Percentiles rank a stretch among this genome's conserved stretches.
Conservation (phyloP, 2,888 invertebrate species). For the Ametastegia equiseti region DNA sequence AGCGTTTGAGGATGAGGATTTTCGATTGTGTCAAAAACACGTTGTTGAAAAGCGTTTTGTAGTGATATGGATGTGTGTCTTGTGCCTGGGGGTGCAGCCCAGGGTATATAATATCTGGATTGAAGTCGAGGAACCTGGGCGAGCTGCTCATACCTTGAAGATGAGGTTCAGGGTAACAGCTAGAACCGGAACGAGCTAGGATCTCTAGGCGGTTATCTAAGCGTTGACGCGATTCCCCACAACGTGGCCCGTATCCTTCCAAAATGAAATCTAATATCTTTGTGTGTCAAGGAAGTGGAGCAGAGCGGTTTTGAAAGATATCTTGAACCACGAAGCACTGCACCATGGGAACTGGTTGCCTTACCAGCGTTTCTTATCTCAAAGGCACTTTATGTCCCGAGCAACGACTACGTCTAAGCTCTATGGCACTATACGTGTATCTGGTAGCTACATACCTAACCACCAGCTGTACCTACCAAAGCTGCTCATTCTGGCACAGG, state of each 20-base stretch:
- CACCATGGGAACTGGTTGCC: not conserved
- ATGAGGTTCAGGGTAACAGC: not conserved
- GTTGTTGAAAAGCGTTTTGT: too few relatives aligned
- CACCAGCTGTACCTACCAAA: not conserved
- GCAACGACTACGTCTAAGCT: conserved; percentile 21
- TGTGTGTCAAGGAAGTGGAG: conserved; percentile 32
- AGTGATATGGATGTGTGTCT: too few relatives aligned
- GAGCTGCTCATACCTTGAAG: not conserved
- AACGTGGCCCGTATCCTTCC: conserved; percentile 18
- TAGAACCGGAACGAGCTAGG: not conserved
- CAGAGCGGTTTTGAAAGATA: conserved; percentile 29
- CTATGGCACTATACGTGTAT: conserved; percentile 16
- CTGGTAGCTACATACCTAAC: conserved; percentile 2
- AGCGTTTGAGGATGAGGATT: not conserved
- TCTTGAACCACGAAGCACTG: conserved; percentile 5
- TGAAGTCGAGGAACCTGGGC: not conserved
- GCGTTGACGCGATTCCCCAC: conserved; percentile 5
- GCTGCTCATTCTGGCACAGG: not conserved
- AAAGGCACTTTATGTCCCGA: conserved; percentile 12
- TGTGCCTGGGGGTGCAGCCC: too few relatives aligned
- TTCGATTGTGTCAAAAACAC: too few relatives aligned
- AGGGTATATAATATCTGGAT: too few relatives aligned
- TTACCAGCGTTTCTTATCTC: not conserved
- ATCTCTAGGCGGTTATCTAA: conserved; percentile 24
- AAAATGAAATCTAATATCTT: conserved; percentile 37